These are phyloP conservation scores for Oophaga sylvatica DNA, from an alignment of 2,797 vertebrate genomes.

Conservation along the genomic window DNA sequence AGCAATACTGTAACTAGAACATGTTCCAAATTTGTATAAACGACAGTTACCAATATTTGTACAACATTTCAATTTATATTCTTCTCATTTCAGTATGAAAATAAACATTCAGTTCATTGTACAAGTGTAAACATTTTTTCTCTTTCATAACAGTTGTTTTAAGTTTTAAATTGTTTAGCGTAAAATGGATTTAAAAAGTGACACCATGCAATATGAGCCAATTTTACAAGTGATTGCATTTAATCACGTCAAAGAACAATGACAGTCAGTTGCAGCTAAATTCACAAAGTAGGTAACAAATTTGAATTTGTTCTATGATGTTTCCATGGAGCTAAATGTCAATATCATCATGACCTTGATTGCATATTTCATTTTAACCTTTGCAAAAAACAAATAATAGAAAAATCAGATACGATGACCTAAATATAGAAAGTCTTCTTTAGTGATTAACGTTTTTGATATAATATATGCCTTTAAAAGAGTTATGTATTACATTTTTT, in stretches of 20 bases:
- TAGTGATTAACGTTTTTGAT: slow-evolving; percentile 2
- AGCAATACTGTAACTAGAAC: too few species aligned
- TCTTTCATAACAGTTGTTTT: neutral
- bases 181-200: slow-evolving; percentile 13
- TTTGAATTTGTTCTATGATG: slow-evolving; percentile 4
- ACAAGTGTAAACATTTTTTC: neutral
- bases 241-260: slow-evolving; percentile 36
- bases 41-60: too few species aligned
- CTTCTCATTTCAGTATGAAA: neutral
- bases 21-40: too few species aligned
- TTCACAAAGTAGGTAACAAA: slow-evolving; percentile 28
- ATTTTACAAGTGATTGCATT: slow-evolving; percentile 34
- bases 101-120: neutral
- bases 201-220: slow-evolving; percentile 5
- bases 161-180: neutral
- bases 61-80: neutral
- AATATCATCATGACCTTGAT: slow-evolving; percentile 36
- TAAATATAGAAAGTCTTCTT: neutral
- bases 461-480: neutral
- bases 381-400: slow-evolving; percentile 18
- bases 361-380: slow-evolving; percentile 2
- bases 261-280: neutral
- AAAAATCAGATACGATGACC: neutral
- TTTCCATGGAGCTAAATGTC: slow-evolving; percentile 39
- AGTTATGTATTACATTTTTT: neutral